phyloP scores from a whole-genome alignment of 2,888 invertebrate species.

The Sialis fuliginosa region DNA sequence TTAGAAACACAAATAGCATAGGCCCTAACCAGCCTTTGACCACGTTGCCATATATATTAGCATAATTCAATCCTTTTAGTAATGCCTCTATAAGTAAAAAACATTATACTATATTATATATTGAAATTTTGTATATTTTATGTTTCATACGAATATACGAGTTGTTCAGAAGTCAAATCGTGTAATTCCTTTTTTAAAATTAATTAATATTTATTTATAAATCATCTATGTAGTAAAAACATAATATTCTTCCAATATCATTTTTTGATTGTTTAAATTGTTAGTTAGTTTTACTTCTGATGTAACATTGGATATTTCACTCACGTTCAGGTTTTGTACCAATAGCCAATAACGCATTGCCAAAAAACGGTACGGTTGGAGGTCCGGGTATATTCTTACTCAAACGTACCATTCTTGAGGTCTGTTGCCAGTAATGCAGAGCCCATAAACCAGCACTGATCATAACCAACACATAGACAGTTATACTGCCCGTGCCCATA shows the following conservation, averaged over 20 bases:
- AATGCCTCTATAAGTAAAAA: conserved; percentile 12
- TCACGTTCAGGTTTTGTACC: too few relatives aligned
- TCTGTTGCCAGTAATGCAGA: conserved; percentile 30
- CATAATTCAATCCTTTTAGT: conserved; percentile 9
- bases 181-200: too few relatives aligned
- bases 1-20: conserved; percentile 16
- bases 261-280: too few relatives aligned
- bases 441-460: conserved; percentile 16
- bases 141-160: not conserved
- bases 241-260: too few relatives aligned
- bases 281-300: too few relatives aligned
- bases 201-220: too few relatives aligned
- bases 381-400: conserved; percentile 14
- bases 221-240: too few relatives aligned
- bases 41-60: conserved; percentile 12
- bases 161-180: too few relatives aligned
- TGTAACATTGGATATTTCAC: too few relatives aligned
- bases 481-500: not conserved
- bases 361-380: conserved; percentile 12
- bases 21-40: conserved; percentile 17
- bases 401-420: conserved; percentile 18
- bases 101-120: not conserved
- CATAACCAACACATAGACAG: not conserved
- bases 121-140: not conserved
- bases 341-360: conserved; percentile 9